Conservation (phyloP, 2,797 vertebrate genomes). For the Eurystomus glaucurus region DNA sequence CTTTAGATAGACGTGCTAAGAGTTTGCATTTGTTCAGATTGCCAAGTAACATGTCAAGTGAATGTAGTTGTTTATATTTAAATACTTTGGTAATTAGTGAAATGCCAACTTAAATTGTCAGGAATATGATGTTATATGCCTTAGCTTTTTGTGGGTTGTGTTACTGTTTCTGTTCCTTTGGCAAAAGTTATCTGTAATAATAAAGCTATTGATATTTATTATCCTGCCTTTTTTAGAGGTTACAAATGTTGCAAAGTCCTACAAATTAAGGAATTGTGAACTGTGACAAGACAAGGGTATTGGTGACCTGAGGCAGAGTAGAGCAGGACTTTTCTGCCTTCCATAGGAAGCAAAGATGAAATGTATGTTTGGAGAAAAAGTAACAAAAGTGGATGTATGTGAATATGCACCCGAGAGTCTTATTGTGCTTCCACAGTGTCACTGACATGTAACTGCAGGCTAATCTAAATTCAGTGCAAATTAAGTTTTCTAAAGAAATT, state of each 20-base stretch:
- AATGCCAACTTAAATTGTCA: neutral
- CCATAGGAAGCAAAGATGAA: neutral
- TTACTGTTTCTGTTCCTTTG: neutral
- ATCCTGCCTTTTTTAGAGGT: neutral
- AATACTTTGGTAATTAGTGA: neutral
- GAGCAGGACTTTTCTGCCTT: neutral
- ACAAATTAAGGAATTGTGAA: neutral
- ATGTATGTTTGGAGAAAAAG: neutral
- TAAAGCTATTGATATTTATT: neutral
- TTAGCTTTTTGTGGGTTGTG: neutral
- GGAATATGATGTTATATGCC: neutral
- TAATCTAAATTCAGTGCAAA: neutral
- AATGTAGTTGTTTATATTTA: neutral
- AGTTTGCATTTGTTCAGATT: neutral
- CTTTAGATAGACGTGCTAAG: neutral
- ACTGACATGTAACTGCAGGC: neutral
- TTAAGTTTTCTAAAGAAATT: neutral
- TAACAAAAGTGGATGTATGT: neutral
- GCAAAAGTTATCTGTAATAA: neutral
- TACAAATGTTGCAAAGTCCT: neutral
- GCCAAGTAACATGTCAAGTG: neutral
- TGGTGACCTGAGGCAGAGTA: neutral
- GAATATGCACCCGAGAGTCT: neutral
- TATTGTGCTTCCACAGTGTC: neutral
- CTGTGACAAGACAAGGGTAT: neutral